These are phyloP conservation scores for Gambusia yucatana DNA, from an alignment of 2,797 vertebrate genomes.

Conservation along the genomic window DNA sequence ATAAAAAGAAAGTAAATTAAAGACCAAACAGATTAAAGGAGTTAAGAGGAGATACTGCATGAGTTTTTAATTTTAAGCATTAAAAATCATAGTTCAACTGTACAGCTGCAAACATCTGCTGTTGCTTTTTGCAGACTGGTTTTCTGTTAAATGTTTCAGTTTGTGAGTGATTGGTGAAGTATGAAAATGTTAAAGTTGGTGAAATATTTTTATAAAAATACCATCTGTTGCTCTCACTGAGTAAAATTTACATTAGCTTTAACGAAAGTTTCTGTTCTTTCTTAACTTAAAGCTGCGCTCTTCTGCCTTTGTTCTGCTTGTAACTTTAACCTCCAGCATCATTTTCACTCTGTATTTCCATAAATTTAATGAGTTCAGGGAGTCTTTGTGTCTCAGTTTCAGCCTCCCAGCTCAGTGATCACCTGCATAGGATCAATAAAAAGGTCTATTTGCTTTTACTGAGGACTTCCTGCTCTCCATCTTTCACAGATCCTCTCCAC, in stretches of 20 bases:
- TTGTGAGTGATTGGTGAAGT: background rate
- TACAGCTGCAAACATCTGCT: background rate
- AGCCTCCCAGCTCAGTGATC: background rate
- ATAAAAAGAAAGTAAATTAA: no score
- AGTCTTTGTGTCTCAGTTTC: background rate
- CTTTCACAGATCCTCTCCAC: constrained; percentile 2
- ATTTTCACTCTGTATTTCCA: background rate
- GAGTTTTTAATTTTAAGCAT: background rate
- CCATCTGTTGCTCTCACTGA: background rate
- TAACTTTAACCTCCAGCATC: background rate
- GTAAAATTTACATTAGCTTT: background rate
- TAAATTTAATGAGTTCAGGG: background rate
- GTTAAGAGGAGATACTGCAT: background rate
- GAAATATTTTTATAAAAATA: background rate
- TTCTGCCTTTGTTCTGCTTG: background rate
- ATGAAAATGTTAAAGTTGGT: background rate
- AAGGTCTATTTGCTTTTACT: constrained; percentile 13
- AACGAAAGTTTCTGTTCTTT: background rate
- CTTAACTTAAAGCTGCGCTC: background rate
- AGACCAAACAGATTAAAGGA: no score
- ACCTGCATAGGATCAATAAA: constrained; percentile 15
- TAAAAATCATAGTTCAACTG: background rate
- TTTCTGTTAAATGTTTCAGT: background rate
- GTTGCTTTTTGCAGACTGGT: background rate
- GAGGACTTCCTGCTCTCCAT: constrained; percentile 19